Base-by-base conservation (phyloP, 64 coral and sea anemone species). In the Anthopleura sola region DNA sequence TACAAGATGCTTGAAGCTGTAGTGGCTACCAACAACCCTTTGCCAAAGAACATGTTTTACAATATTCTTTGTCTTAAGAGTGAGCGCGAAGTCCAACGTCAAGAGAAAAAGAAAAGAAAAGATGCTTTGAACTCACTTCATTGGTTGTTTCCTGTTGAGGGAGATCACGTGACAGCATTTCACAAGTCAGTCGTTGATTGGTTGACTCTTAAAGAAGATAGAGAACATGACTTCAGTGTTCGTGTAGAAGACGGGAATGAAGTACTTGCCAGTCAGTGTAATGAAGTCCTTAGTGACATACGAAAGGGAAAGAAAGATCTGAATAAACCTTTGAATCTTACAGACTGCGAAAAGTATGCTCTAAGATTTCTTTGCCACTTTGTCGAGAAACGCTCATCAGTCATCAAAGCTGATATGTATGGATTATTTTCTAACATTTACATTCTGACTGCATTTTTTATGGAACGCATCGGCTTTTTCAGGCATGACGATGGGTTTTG, bases 181-280 rank as follows among this genome's bases (percentile, higher is more conserved):
- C 87, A 88, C 78, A 88, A 88, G 37, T 82, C 87, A 53, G 71
- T 87, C 0, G 38, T 77, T 31, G 87, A 88, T 29, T 88, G 87
- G 87, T 83, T 88, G 44, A 82, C 57, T n/a, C 51, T 24, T 16
- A 24, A 31, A 3, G 21, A 71, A n/a, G 24, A 71, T 53, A 0
- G 14, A 53, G 50, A 3, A 53, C 66, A 69, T 69, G 29, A 69
- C 26, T 69, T 69, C 66, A 69, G 66, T 69, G 66, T 69, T 69
- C 66, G 29, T 33, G 31, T 36, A 89, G 66, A 78, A 15, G 49
- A 85, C 28, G 88, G 88, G 3, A 33, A 84, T 23, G 50, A 76
- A 24, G 71, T 90, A 24, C 88, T 90, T 84, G 66, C 36, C 7
- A 26, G 29, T 53, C 80, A 77, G 82, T 90, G 88, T 29, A 19